phyloP scores from a whole-genome alignment of 2,113 vertebrate genomes.

The Charadrius vociferus region DNA sequence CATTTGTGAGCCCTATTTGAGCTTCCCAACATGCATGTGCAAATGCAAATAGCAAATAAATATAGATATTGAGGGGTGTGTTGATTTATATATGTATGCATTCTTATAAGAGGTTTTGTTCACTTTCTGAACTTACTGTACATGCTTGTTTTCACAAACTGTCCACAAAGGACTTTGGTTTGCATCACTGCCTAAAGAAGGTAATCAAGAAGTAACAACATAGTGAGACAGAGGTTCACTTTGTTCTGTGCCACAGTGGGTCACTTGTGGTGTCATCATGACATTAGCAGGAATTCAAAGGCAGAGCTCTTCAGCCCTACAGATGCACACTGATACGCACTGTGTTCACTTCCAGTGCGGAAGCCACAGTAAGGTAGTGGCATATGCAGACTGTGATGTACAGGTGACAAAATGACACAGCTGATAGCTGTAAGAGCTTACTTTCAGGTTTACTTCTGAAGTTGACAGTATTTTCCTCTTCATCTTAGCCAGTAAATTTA shows the following conservation, averaged over 20 bases:
- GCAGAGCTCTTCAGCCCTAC: not conserved
- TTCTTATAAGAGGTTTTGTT: not conserved
- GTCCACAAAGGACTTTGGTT: not conserved
- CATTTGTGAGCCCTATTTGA: not conserved
- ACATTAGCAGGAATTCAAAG: not conserved
- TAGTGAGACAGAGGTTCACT: not conserved
- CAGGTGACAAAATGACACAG: not conserved
- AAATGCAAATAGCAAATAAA: not conserved
- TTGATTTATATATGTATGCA: not conserved
- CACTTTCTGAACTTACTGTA: not conserved
- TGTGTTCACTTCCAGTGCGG: not conserved
- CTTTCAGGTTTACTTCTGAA: not conserved
- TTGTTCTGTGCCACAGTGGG: not conserved
- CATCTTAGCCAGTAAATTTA: not conserved
- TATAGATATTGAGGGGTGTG: not conserved
- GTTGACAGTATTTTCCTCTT: not conserved
- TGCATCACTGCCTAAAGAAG: not conserved
- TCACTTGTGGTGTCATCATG: not conserved
- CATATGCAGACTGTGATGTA: not conserved
- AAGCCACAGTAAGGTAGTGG: not conserved
- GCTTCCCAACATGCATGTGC: not conserved
- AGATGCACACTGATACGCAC: fast-evolving
- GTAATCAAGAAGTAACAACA: not conserved
- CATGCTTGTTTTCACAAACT: not conserved
- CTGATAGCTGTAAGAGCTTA: not conserved